Evolutionary conservation across 2,797 vertebrate species (phyloP).

Genomic region (Lagorchestes hirsutus): DNA sequence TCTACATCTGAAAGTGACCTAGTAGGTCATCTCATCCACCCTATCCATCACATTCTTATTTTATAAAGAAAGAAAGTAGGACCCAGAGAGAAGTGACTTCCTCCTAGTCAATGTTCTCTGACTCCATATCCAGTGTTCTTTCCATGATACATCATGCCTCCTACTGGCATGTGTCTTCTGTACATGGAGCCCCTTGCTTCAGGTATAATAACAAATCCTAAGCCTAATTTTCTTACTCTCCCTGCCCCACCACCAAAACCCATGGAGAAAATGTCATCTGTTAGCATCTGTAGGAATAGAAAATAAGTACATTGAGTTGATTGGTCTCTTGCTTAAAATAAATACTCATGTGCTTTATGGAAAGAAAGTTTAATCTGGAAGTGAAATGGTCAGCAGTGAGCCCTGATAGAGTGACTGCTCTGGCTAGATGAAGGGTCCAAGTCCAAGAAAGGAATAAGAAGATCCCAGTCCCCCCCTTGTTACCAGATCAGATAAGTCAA

Average conservation of each 20-base stretch:
- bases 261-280: neutral
- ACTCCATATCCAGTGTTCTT: neutral
- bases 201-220: neutral
- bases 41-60: neutral
- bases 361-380: neutral
- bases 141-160: neutral
- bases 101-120: neutral
- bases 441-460: neutral
- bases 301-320: neutral
- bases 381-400: neutral
- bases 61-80: neutral
- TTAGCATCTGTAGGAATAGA: neutral
- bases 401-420: neutral
- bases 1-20: neutral
- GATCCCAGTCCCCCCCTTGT: neutral
- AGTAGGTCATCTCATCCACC: neutral
- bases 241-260: too few species aligned
- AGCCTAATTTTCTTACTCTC: neutral
- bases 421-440: neutral
- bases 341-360: neutral
- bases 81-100: neutral
- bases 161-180: neutral
- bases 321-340: neutral
- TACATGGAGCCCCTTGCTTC: neutral
- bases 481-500: neutral